These are phyloP conservation scores for Drosophila gaucha DNA, from an alignment of 2,888 invertebrate species.

Conservation along the genomic window DNA sequence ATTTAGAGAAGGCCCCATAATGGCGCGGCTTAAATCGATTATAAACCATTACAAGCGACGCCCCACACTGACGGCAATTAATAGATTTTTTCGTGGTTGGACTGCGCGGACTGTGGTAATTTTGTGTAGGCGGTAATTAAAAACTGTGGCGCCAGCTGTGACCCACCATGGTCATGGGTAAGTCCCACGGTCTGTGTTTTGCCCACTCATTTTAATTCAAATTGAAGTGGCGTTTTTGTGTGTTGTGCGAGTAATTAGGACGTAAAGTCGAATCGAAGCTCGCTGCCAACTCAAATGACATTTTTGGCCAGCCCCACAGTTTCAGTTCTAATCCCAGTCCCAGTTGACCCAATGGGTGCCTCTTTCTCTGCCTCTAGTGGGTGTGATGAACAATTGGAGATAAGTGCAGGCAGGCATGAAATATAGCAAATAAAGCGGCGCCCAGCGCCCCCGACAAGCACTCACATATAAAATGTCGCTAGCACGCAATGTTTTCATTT, in stretches of 20 bases:
- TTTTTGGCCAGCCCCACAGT: constrained; percentile 44
- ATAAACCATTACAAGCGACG: constrained; percentile 66
- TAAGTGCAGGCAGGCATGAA: constrained; percentile 80
- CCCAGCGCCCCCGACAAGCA: too few relatives aligned
- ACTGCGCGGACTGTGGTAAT: constrained; percentile 53
- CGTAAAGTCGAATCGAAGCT: constrained; percentile 72
- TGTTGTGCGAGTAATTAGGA: constrained; percentile 77
- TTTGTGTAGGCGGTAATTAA: constrained; percentile 75
- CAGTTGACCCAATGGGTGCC: constrained; percentile 9
- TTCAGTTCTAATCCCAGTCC: neutral
- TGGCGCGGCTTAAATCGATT: constrained; percentile 70
- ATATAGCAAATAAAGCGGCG: constrained; percentile 73
- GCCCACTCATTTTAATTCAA: constrained; percentile 73
- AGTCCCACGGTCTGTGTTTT: constrained; percentile 4
- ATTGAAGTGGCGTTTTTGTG: constrained; percentile 74
- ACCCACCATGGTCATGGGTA: constrained; percentile 35
- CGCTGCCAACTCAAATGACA: constrained; percentile 65
- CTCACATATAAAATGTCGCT: constrained; percentile 70
- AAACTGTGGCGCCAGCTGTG: constrained; percentile 75
- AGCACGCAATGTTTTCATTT: constrained; percentile 79
- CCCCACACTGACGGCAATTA: constrained; percentile 59
- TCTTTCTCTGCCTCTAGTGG: constrained; percentile 14
- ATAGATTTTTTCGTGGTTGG: constrained; percentile 57
- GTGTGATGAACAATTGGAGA: constrained; percentile 75
- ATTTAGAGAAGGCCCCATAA: constrained; percentile 54